Percentiles rank a stretch among this genome's conserved stretches.
Evolutionary conservation across 2,113 vertebrate species (phyloP).

Genomic region (Jacana jacana): DNA sequence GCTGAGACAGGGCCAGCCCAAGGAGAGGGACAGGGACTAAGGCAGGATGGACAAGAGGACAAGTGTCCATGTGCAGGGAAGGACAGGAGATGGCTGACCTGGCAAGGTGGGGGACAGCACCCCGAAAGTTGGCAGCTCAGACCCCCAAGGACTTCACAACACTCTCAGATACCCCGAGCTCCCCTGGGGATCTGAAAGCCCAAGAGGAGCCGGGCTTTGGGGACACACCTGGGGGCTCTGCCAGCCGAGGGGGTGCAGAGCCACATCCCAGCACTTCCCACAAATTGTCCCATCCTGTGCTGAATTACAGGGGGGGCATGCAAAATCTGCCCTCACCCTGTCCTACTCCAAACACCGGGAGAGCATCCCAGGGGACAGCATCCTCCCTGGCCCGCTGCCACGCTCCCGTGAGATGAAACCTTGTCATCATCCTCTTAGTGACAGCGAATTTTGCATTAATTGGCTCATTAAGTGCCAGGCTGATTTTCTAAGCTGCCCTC

Average conservation of each 20-base stretch:
- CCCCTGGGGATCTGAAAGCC: not conserved
- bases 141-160: not conserved
- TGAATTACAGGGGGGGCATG: rapidly evolving
- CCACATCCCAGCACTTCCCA: not conserved
- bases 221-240: not conserved
- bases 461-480: not conserved
- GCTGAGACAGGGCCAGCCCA: not conserved
- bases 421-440: slow-evolving; percentile 46
- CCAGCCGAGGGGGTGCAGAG: not conserved
- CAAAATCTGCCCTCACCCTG: not conserved
- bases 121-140: not conserved
- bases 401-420: not conserved
- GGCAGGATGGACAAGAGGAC: not conserved
- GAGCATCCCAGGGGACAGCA: not conserved
- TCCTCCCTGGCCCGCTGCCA: not conserved
- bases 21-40: not conserved
- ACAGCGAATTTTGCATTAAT: slow-evolving; percentile 1
- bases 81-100: not conserved
- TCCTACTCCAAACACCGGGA: rapidly evolving
- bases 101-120: not conserved
- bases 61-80: not conserved
- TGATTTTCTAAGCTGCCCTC: not conserved
- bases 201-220: not conserved
- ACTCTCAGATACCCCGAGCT: not conserved
- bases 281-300: not conserved